Conservation (phyloP, 2,797 vertebrate genomes). For the Schizopygopsis pylzovi region DNA sequence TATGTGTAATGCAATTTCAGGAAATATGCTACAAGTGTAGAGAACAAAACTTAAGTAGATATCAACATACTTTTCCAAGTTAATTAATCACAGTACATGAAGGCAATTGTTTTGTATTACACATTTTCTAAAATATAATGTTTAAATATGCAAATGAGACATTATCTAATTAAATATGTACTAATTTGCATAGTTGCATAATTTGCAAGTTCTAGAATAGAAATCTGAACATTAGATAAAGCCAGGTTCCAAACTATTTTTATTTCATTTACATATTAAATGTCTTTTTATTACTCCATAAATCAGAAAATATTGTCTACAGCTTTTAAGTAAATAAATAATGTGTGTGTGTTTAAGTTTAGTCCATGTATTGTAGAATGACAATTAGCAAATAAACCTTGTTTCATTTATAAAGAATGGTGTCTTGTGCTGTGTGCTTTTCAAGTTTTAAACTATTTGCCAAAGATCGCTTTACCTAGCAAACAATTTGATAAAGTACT, state of each 20-base stretch:
- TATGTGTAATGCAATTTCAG: not conserved
- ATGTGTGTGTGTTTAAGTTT: not conserved
- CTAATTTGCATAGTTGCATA: not conserved
- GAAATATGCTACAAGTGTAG: not conserved
- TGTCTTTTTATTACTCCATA: not conserved
- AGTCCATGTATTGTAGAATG: too few species aligned
- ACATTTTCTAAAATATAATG: not conserved
- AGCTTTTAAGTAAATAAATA: constrained; percentile 3
- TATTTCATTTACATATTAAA: not conserved
- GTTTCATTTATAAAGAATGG: too few species aligned
- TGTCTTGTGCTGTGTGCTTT: too few species aligned
- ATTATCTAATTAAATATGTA: not conserved
- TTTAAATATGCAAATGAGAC: not conserved
- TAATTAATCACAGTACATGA: not conserved
- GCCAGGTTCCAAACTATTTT: not conserved
- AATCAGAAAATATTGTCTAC: not conserved
- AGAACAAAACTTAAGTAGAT: too few species aligned
- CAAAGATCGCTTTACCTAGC: too few species aligned
- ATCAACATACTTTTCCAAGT: not conserved
- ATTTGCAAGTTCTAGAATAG: not conserved
- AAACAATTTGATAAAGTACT: too few species aligned
- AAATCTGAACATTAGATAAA: not conserved
- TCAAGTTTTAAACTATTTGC: too few species aligned
- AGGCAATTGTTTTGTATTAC: not conserved
- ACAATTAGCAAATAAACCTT: too few species aligned